Conservation (phyloP, 1,140 invertebrate genomes). For the Sarcophaga bullata region DNA sequence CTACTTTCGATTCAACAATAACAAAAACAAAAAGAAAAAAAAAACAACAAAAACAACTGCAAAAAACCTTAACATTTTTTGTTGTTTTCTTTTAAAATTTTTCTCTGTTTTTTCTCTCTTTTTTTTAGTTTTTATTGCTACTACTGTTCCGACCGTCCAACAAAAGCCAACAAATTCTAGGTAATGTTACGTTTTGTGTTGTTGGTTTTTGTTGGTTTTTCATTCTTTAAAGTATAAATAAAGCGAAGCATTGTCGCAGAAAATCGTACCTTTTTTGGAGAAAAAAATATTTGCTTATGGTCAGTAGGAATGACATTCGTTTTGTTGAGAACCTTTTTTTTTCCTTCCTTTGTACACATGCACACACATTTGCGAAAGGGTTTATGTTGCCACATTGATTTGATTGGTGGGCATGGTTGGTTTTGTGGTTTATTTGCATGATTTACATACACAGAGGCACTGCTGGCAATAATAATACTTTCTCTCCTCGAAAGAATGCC, state of each 20-base stretch:
- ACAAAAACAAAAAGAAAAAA: background rate
- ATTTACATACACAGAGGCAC: too few species aligned
- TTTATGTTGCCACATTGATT: too few species aligned
- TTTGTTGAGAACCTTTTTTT: background rate
- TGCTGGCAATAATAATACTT: too few species aligned
- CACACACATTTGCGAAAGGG: too few species aligned
- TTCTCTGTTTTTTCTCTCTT: background rate
- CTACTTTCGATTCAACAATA: conserved; percentile 9
- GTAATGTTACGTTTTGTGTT: background rate
- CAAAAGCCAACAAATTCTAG: background rate
- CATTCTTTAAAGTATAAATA: background rate
- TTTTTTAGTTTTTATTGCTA: background rate
- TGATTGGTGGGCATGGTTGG: too few species aligned
- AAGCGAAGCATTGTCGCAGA: background rate
- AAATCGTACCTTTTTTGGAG: background rate
- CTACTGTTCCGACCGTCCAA: background rate
- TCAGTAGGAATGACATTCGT: conserved; percentile 6
- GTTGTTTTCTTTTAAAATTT: too few species aligned
- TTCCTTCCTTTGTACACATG: too few species aligned
- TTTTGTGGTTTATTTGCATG: too few species aligned
- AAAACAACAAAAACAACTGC: background rate
- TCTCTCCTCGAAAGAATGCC: too few species aligned
- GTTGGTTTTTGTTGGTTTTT: background rate
- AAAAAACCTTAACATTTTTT: too few species aligned
- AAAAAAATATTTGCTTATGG: conserved; percentile 12